phyloP scores from a whole-genome alignment of 2,113 vertebrate species.

The Illadopsis cleaveri region DNA sequence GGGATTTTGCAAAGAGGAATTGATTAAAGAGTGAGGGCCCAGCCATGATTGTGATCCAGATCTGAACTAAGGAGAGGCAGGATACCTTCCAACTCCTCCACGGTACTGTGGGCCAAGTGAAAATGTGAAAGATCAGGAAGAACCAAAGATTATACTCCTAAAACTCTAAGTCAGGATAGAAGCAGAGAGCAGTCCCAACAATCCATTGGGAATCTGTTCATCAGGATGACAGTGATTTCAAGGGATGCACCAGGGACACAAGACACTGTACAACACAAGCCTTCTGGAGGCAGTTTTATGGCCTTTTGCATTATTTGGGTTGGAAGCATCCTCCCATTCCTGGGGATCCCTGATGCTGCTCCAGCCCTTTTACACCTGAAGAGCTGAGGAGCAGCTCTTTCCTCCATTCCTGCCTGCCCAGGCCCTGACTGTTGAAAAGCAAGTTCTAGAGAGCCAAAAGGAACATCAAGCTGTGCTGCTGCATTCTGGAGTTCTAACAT shows the following conservation, averaged over 20 bases:
- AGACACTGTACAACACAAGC: rapidly evolving
- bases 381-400: neutral
- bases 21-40: conserved; percentile 39
- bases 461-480: neutral
- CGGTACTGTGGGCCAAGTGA: neutral
- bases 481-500: neutral
- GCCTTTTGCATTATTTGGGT: neutral
- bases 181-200: neutral
- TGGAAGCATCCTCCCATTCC: neutral
- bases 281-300: neutral
- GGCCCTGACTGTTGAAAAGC: neutral
- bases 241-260: neutral
- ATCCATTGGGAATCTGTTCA: neutral
- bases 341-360: neutral
- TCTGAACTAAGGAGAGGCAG: neutral
- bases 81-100: neutral
- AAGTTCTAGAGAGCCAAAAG: neutral
- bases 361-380: neutral
- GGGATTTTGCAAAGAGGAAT: conserved; percentile 16
- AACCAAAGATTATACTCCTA: neutral
- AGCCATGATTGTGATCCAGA: neutral
- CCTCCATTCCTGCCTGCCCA: neutral
- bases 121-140: neutral
- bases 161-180: neutral
- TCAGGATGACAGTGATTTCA: neutral